Evolutionary conservation across 2,113 vertebrate species (phyloP).

Genomic region (Atlantisia rogersi): DNA sequence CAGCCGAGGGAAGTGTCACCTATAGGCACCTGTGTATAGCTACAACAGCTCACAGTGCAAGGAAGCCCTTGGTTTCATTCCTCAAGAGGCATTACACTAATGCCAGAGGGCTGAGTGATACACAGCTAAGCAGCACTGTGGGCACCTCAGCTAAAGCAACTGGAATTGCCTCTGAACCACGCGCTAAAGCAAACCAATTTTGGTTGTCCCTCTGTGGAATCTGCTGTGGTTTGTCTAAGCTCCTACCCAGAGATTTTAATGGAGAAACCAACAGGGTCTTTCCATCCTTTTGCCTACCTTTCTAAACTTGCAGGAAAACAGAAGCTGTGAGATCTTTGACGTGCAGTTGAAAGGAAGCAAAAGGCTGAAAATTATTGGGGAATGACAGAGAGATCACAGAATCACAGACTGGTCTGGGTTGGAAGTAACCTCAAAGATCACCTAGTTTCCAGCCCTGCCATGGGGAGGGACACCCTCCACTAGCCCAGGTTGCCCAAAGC

Average conservation of each 20-base stretch:
- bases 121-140: fast-evolving
- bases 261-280: background rate
- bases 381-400: background rate
- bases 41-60: background rate
- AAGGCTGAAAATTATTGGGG: background rate
- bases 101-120: background rate
- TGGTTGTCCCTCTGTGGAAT: background rate
- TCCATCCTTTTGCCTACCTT: background rate
- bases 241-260: background rate
- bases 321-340: background rate
- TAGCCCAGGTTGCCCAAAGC: no score
- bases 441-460: no score
- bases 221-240: background rate
- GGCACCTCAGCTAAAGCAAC: background rate
- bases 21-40: background rate
- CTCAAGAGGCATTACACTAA: background rate
- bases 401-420: no score
- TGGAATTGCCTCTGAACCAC: fast-evolving
- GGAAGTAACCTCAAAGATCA: no score
- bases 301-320: background rate
- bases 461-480: no score
- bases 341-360: background rate
- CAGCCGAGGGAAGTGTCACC: background rate
- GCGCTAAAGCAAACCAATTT: fast-evolving
- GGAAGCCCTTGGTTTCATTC: background rate